Evolutionary conservation across 2,113 vertebrate genomes (phyloP).

Genomic region (Origma solitaria): DNA sequence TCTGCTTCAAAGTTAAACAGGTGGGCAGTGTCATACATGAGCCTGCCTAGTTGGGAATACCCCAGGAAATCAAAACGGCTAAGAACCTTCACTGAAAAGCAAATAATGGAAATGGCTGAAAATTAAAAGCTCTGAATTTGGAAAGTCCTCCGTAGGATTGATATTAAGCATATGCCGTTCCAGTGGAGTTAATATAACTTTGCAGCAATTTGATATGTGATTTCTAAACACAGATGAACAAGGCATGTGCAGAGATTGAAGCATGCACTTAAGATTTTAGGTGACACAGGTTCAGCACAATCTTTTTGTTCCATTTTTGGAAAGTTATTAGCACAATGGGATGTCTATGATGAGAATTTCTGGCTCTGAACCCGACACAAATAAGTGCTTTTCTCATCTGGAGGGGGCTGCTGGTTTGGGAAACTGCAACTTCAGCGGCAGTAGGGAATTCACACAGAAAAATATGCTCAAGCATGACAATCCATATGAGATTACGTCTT

Average conservation of each 20-base stretch:
- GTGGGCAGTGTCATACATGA: neutral
- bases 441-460: neutral
- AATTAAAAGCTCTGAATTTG: neutral
- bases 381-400: neutral
- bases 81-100: neutral
- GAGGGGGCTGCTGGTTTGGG: neutral
- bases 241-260: neutral
- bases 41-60: neutral
- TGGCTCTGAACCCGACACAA: neutral
- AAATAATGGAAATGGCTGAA: neutral
- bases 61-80: neutral
- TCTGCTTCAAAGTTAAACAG: neutral
- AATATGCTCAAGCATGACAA: neutral
- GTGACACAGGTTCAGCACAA: neutral
- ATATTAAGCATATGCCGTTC: rapidly evolving
- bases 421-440: neutral
- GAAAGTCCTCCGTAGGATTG: neutral
- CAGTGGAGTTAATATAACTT: neutral
- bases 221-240: neutral
- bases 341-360: neutral
- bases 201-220: neutral
- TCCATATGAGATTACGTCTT: neutral
- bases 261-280: neutral
- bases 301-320: neutral
- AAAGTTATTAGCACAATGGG: neutral